Evolutionary conservation across 2,113 vertebrate genomes (phyloP).

Genomic region (Sclerurus mexicanus): DNA sequence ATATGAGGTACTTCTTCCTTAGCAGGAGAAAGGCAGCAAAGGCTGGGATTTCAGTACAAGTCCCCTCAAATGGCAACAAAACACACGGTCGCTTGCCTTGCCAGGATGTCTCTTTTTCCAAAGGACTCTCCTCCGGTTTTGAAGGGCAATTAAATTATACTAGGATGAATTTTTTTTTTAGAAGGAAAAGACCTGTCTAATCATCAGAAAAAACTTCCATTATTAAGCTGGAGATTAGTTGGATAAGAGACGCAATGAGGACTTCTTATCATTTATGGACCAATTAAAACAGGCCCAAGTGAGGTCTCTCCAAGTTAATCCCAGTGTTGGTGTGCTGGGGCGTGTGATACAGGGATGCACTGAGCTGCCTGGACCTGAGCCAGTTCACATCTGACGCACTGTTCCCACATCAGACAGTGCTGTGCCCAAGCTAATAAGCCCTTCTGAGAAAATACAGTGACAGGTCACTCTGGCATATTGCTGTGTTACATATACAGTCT

Average conservation of each 20-base stretch:
- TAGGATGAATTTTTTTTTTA: not conserved
- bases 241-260: not conserved
- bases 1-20: constrained; percentile 65
- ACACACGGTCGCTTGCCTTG: not conserved
- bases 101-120: constrained; percentile 10
- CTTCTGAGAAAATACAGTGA: not conserved
- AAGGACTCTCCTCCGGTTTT: not conserved
- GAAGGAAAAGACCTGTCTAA: not conserved
- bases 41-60: not conserved
- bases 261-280: constrained; percentile 2
- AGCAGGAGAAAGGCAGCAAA: constrained; percentile 13
- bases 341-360: not conserved
- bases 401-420: constrained; percentile 41
- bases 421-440: constrained; percentile 11
- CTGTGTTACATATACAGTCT: not conserved
- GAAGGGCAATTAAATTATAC: constrained; percentile 25
- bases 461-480: not conserved
- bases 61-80: constrained; percentile 1
- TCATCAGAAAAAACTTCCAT: not conserved
- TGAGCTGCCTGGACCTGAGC: not conserved
- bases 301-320: constrained; percentile 6
- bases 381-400: not conserved
- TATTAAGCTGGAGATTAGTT: not conserved
- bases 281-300: constrained; percentile 31
- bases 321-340: not conserved